A percentile compares a stretch with the other conserved stretches of the same genome.
These are phyloP conservation scores for Pelosia muscerda DNA, from an alignment of 2,888 invertebrate species.

Conservation along the genomic window DNA sequence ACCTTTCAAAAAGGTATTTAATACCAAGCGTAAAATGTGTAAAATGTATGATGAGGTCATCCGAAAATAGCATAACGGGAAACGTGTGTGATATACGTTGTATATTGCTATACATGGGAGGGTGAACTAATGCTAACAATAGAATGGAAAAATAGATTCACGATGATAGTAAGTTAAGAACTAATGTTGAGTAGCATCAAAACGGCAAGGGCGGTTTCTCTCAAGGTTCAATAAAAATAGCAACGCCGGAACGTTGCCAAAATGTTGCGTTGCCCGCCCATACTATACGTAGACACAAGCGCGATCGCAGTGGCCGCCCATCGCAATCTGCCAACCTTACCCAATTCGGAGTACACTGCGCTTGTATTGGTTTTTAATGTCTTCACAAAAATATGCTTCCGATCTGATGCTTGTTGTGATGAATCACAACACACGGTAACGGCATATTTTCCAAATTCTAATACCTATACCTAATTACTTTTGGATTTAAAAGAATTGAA, in stretches of 20 bases:
- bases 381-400: slow-evolving; percentile 20
- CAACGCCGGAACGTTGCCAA: slow-evolving; percentile 80
- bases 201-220: slow-evolving; percentile 82
- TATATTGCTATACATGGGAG: slow-evolving; percentile 62
- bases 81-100: slow-evolving; percentile 54
- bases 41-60: slow-evolving; percentile 72
- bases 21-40: slow-evolving; percentile 65
- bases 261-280: slow-evolving; percentile 77
- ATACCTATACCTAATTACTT: too few relatives aligned
- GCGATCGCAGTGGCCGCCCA: slow-evolving; percentile 60
- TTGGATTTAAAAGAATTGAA: too few relatives aligned
- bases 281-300: slow-evolving; percentile 68
- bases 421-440: neutral
- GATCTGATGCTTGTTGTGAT: neutral
- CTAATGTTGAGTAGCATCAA: slow-evolving; percentile 66
- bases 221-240: slow-evolving; percentile 86
- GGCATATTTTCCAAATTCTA: neutral
- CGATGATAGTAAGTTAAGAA: slow-evolving; percentile 57
- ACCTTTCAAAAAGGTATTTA: slow-evolving; percentile 65
- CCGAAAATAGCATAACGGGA: slow-evolving; percentile 67
- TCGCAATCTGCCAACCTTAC: slow-evolving; percentile 64
- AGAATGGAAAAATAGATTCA: slow-evolving; percentile 59
- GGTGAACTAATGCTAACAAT: slow-evolving; percentile 61
- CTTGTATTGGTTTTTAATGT: slow-evolving; percentile 36
- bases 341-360: slow-evolving; percentile 65